Conservation (phyloP, 2,113 vertebrate genomes). For the Rhinichthys klamathensis region DNA sequence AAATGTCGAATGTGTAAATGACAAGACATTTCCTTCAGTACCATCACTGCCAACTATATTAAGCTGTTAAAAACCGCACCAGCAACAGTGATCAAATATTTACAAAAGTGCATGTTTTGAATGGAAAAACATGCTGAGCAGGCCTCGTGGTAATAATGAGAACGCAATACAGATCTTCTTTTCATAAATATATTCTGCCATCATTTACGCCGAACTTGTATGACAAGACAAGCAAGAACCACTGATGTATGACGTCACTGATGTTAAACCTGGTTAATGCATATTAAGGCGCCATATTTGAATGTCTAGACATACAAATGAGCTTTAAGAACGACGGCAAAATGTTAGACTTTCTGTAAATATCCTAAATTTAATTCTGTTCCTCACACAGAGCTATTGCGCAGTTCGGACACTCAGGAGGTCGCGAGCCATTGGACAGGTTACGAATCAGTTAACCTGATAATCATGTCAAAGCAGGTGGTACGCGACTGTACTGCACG, state of each 20-base stretch:
- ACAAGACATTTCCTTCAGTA: neutral
- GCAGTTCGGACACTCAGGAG: neutral
- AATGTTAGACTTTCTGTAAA: no score
- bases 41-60: neutral
- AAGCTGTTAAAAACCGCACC: neutral
- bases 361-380: neutral
- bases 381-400: neutral
- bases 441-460: no score
- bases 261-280: neutral
- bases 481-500: no score
- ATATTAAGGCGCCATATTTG: neutral
- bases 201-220: neutral
- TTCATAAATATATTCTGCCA: neutral
- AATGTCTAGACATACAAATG: neutral
- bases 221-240: neutral
- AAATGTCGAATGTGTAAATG: neutral
- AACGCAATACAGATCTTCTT: slow-evolving; percentile 7
- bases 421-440: no score
- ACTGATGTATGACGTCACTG: neutral
- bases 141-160: neutral
- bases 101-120: neutral
- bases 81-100: slow-evolving; percentile 4
- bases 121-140: neutral
- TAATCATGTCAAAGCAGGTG: no score
- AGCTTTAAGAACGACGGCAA: neutral